Conservation (phyloP, 1,140 invertebrate species). For the Dryas iulia region DNA sequence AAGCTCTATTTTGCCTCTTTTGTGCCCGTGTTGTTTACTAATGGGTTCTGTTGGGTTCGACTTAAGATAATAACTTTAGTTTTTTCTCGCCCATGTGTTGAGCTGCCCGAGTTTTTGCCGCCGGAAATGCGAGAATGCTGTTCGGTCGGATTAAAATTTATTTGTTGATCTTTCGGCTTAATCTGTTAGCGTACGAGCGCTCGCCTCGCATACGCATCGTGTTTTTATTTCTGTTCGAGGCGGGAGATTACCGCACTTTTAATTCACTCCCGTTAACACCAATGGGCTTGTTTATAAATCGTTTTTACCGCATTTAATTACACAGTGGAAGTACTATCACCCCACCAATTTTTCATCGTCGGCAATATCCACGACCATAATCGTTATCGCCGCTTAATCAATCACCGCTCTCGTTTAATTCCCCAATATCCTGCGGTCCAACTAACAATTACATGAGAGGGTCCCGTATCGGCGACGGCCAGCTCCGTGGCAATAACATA, state of each 20-base stretch:
- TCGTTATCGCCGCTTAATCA: conserved; percentile 75
- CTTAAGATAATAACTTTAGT: conserved; percentile 78
- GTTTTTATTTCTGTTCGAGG: conserved; percentile 47
- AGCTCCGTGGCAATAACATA: conserved; percentile 72
- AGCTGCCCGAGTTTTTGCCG: conserved; percentile 59
- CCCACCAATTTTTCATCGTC: conserved; percentile 49
- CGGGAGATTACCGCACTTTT: conserved; percentile 41
- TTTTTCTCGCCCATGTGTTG: conserved; percentile 77
- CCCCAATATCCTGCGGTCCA: conserved; percentile 75
- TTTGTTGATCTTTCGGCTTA: conserved; percentile 74
- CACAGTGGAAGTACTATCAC: conserved; percentile 27
- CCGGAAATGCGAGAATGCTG: conserved; percentile 73
- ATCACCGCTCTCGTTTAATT: conserved; percentile 72
- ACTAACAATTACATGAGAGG: conserved; percentile 74
- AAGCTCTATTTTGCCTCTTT: conserved; percentile 77
- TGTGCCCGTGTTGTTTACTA: conserved; percentile 79
- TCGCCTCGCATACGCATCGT: conserved; percentile 33
- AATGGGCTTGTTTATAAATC: conserved; percentile 40
- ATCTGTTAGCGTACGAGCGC: conserved; percentile 53
- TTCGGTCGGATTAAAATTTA: conserved; percentile 74
- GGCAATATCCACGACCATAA: conserved; percentile 54
- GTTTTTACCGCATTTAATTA: conserved; percentile 44
- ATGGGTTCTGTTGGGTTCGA: conserved; percentile 79
- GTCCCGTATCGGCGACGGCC: conserved; percentile 64
- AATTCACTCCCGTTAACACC: conserved; percentile 44